Evolutionary conservation across 2,797 vertebrate genomes (phyloP), one percentile per base, ranked within the genome.

Genomic region (Myiotriccus ornatus): DNA sequence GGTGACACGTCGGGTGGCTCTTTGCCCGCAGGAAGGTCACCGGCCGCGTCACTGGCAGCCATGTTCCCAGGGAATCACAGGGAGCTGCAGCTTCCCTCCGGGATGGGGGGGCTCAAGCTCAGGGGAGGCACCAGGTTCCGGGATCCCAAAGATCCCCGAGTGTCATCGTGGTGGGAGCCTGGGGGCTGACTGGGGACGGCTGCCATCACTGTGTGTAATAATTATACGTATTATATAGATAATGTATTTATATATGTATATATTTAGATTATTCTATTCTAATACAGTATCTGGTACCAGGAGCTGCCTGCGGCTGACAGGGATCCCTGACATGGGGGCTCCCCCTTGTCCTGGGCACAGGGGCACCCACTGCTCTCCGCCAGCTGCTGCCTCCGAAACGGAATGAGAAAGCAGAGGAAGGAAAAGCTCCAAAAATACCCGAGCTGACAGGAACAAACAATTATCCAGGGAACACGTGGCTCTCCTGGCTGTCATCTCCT

Each of bases 391-490:
- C 81, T 83, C 89, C n/a, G 1, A 87, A 82, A 73, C 28, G 3
- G 80, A 76, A 62, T 0, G 3, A 63, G 78, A 67, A 56, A 89
- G 79, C 70, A 87, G 78, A 90, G 76, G 80, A 83, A 95, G 74
- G 62, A 83, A 90, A 91, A 90, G 86, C 77, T 93, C 92, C 83
- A 84, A 91, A 95, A 95, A 95, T 81, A 90, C 69, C 73, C 49
- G 0, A 91, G 75, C 81, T 92, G 90, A 70, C 80, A 80, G 88
- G 94, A 93, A 86, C 94, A 87, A 87, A 91, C 82, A 84, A 86
- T 90, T 57, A 71, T 50, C 82, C 91, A 6, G 64, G 53, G 91
- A 83, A 84, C 94, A 95, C 76, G 73, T 84, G 90, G 76, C 69
- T 86, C 64, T 81, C 68, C 93, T 78, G 80, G 85, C 94, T 91